Evolutionary conservation across 35 echinoderm and acorn worm genomes (phyloP).

Genomic region (Eucidaris tribuloides): DNA sequence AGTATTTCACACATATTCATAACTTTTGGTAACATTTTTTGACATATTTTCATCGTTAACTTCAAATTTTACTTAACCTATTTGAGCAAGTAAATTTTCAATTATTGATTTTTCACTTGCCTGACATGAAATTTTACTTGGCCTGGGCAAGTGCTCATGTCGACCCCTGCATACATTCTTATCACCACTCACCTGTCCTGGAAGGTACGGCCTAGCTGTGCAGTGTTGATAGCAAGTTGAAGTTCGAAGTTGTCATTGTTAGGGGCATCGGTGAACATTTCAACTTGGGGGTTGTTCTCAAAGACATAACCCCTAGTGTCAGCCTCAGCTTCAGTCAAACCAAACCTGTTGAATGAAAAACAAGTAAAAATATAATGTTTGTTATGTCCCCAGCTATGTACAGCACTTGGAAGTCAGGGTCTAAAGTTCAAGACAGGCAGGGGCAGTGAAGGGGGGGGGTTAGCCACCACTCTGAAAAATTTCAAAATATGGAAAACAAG

Average conservation of each 20-base stretch:
- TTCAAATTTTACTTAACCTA: too few species aligned
- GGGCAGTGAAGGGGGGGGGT: neutral
- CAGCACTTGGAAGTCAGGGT: neutral
- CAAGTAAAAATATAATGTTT: neutral
- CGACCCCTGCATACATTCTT: too few species aligned
- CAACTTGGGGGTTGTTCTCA: slow-evolving; percentile 94
- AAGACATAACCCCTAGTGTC: slow-evolving; percentile 81
- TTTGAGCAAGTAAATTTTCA: too few species aligned
- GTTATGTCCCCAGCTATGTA: neutral
- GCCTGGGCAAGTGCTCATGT: too few species aligned
- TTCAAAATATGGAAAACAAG: neutral
- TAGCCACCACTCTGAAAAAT: neutral
- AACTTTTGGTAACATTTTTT: too few species aligned
- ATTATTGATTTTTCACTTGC: too few species aligned
- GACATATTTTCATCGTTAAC: too few species aligned
- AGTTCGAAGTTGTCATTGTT: slow-evolving; percentile 67
- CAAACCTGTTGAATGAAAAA: slow-evolving; percentile 56
- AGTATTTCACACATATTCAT: too few species aligned
- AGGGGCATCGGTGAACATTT: slow-evolving; percentile 70
- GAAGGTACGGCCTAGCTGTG: slow-evolving; percentile 90
- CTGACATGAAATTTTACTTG: too few species aligned
- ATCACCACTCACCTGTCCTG: slow-evolving; percentile 96
- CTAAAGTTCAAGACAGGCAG: neutral
- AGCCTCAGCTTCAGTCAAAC: slow-evolving; percentile 58
- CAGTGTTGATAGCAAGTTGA: slow-evolving; percentile 93